phyloP scores from a whole-genome alignment of 1,140 invertebrate species.

The Hyposmocoma kahamanoa region DNA sequence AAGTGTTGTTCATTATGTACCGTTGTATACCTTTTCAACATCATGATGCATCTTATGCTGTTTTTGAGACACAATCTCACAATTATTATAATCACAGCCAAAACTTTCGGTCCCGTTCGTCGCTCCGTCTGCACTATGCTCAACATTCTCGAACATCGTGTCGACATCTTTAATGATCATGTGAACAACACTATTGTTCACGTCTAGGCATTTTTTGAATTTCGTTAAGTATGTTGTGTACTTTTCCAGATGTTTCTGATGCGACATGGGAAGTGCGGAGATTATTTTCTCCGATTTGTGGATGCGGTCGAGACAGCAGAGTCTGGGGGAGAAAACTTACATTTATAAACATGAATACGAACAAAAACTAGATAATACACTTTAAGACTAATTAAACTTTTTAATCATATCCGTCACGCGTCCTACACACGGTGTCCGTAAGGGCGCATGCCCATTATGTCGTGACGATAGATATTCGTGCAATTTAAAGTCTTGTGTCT shows the following conservation, averaged over 20 bases:
- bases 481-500: too few relatives aligned
- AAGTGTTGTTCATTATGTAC: too few relatives aligned
- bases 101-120: conserved; percentile 49
- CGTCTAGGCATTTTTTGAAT: conserved; percentile 86
- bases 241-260: conserved; percentile 83
- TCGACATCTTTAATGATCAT: conserved; percentile 88
- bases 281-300: conserved; percentile 85
- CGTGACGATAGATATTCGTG: too few relatives aligned
- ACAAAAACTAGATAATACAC: too few relatives aligned
- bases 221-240: conserved; percentile 85
- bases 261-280: conserved; percentile 80
- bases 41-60: conserved; percentile 67
- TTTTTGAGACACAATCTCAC: conserved; percentile 47
- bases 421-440: too few relatives aligned
- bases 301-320: conserved; percentile 78
- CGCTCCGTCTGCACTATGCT: conserved; percentile 31
- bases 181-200: conserved; percentile 89
- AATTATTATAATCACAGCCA: conserved; percentile 58
- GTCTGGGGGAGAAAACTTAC: too few relatives aligned
- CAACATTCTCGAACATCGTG: conserved; percentile 82
- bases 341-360: too few relatives aligned
- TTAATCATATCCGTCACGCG: too few relatives aligned
- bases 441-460: too few relatives aligned
- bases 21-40: conserved; percentile 64
- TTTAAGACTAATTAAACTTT: too few relatives aligned